Base-by-base conservation (phyloP, 2,888 invertebrate genomes). In the Torymus texanus region DNA sequence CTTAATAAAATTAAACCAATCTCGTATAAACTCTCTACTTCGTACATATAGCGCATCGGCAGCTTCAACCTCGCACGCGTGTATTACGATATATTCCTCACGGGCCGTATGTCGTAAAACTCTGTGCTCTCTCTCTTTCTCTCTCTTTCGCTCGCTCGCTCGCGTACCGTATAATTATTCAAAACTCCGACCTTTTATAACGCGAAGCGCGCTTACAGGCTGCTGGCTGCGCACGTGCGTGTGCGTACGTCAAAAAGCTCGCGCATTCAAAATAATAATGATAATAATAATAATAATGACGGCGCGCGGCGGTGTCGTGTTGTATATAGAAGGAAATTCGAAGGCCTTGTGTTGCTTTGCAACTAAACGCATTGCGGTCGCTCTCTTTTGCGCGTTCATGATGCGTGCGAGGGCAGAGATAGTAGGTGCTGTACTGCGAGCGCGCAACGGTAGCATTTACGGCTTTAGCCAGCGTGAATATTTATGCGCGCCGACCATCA, bases 361-460 rank as follows among this genome's bases (percentile, higher is more conserved):
- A 21, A 53, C 66, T 24, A 55, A 53, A 53, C 21, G 66, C 53
- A 16, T 29, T 41, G 51, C 66, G 14, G 21, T 55, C 18, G 14
- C 14, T 12, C 56, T 68, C 67, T 68, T 29, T 56, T 53, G 53
- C 21, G 18, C 41, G 53, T 24, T 14, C 21, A 2, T 21, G 59
- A 67, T 8, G 10, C 29, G 58, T 10, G 50, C 18, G 63, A 21
- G 77, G 8, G 70, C 41, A 56, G 63, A n/a, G 63, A 61, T 53
- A 21, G 16, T 41, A 53, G 12, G 51, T 3, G 50, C 1, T 2
- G 24, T 21, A 21, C 21, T 21, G 79, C 82, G 79, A 82, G 68
- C 82, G 83, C 84, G 85, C 84, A 84, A 86, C 88, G 84, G 89
- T 88, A 89, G 89, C 89, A 86, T 89, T 89, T 89, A 89, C 85